Evolutionary conservation across 2,888 invertebrate genomes (phyloP), one percentile per base, ranked within the genome.

Genomic region (Dryococelus australis): DNA sequence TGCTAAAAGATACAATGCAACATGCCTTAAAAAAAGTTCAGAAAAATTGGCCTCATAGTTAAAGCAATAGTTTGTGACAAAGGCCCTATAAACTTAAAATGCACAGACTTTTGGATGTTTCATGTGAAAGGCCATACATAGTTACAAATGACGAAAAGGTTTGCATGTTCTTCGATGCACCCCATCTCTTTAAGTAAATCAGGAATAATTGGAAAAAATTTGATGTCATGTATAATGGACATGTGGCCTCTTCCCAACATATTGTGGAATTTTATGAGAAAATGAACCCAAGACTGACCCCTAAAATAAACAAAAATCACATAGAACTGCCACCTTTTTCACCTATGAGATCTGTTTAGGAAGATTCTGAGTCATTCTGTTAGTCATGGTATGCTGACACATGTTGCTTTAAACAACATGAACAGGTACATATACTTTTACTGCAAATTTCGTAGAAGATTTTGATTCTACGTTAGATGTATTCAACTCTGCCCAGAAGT

Each of bases 141-240:
- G 24, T 6, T 5, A 12, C 65, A 65, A 65, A 65, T 65, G 65
- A 16, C 8, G 65, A 65, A 16, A 20, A 65, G 26, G 43, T 85
- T 28, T 80, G 79, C 28, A 85, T 80, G 20, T 24, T 81, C 13
- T 65, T 65, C 24, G 65, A 65, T 65, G 65, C 16, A 13, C 80
- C 87, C n/a, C 87, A 87, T 80, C 87, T 87, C 12, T 26, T 87
- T 12, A 85, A 87, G 79, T 87, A 78, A 24, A 51, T 87, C 4
- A 65, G 87, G 27, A 87, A 87, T 27, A 87, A 87, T 47, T 80
- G 85, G 3, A 87, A 86, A 80, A 86, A 86, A 35, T 86, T 51
- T 84, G 84, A 83, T 84, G 84, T 86, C 27, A 10, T 10, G n/a
- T 35, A 43, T 85, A 65, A 86, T 47, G 81, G 53, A 35, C 35